These are phyloP conservation scores for Heliocidaris erythrogramma DNA, from an alignment of 35 echinoderm and acorn worm genomes.

Conservation along the genomic window DNA sequence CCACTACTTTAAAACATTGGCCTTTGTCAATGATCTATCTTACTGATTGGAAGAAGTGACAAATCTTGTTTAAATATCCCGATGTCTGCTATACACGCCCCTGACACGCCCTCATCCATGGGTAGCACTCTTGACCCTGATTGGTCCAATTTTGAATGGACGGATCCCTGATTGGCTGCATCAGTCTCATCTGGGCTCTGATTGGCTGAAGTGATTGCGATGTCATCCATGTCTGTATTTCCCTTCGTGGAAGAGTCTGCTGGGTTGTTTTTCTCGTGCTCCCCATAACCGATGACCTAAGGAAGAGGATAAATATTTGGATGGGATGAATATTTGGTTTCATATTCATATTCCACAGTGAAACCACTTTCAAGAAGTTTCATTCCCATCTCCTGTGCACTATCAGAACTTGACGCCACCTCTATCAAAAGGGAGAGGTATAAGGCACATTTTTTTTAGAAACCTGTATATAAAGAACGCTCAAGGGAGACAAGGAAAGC, in stretches of 20 bases:
- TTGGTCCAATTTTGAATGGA: not conserved
- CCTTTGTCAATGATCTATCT: conserved; percentile 48
- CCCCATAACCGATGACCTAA: conserved; percentile 63
- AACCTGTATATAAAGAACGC: too few species aligned
- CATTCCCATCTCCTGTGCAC: too few species aligned
- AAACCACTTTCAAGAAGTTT: too few species aligned
- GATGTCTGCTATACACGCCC: conserved; percentile 35
- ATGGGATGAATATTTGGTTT: not conserved
- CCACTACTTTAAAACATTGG: not conserved
- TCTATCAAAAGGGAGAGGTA: too few species aligned
- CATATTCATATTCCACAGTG: too few species aligned
- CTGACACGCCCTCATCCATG: conserved; percentile 38
- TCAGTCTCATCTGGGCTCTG: conserved; percentile 7
- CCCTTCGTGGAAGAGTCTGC: not conserved
- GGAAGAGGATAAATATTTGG: too few species aligned
- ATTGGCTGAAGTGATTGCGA: not conserved
- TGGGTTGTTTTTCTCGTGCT: conserved; percentile 50
- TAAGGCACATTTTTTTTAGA: too few species aligned
- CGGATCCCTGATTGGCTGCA: not conserved
- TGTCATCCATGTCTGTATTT: conserved; percentile 4
- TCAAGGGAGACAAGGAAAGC: too few species aligned
- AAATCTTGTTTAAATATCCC: conserved; percentile 51
- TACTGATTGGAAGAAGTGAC: conserved; percentile 47
- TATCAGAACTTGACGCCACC: too few species aligned
- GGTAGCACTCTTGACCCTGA: conserved; percentile 37